A percentile compares a stretch with the other conserved stretches of the same genome.
Conservation (phyloP, 1,140 invertebrate genomes). For the Heliconius hermathena region DNA sequence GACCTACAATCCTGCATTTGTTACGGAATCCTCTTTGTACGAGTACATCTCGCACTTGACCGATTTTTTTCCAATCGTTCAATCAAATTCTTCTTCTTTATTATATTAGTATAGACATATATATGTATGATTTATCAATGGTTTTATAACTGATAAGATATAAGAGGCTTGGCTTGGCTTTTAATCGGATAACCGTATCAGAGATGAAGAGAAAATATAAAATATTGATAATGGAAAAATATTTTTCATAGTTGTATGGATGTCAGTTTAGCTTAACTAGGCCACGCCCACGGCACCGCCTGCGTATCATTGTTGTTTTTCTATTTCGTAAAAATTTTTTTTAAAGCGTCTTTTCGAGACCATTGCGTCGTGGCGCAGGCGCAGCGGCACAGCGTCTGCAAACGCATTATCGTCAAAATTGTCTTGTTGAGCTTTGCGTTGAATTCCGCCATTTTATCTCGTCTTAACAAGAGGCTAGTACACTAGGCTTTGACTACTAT, state of each 20-base stretch:
- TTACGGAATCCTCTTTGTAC: too few species aligned
- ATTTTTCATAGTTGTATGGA: background rate
- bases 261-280: background rate
- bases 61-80: too few species aligned
- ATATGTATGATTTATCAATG: background rate
- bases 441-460: too few species aligned
- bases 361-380: background rate
- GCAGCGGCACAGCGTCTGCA: too few species aligned
- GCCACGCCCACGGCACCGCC: background rate
- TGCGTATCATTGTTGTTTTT: background rate
- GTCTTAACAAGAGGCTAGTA: too few species aligned
- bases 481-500: too few species aligned
- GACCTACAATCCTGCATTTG: too few species aligned
- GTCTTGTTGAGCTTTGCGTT: too few species aligned
- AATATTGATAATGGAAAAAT: background rate
- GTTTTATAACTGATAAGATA: background rate
- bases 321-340: background rate
- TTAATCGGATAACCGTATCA: background rate
- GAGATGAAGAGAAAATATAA: background rate
- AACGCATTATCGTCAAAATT: too few species aligned
- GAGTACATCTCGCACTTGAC: too few species aligned
- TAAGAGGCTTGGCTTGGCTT: background rate
- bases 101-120: background rate
- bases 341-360: too few species aligned
- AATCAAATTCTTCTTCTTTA: background rate